Evolutionary conservation across 2,888 invertebrate species (phyloP), one percentile per base, ranked within the genome.

Genomic region (Tipula unca): DNA sequence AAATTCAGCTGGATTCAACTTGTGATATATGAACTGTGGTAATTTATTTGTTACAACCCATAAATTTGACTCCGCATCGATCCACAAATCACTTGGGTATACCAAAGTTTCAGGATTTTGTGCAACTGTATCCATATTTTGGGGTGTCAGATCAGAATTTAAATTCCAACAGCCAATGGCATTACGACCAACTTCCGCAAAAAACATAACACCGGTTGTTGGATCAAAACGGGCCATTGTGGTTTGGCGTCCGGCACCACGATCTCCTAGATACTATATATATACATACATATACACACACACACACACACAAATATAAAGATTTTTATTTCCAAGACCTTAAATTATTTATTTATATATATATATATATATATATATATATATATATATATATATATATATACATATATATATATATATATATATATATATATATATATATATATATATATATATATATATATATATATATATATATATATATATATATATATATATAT

Each of bases 111-210:
- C 39, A 48, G 42, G 5, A 42, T 29, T 85, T 85, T 42, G 42
- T 3, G 25, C 17, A 13, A 85, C 32, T 10, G 42, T 85, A n/a
- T 42, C 85, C 13, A 42, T 14, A 48, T 85, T 42, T 25, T 17
- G 1, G 14, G 39, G 25, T 42, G 29, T 14, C 82, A 95, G 91
- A 0, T 91, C 89, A 0, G 83, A 32, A 0, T 29, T 35, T 32
- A 92, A 92, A 88, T 95, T 94, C 96, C 96, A 96, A 88, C 96
- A 96, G 0, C 94, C 94, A 0, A 96, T 89, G 0, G 94, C 95
- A 88, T 95, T 94, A 25, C 93, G 92, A 54, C 94, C 95, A 0
- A 96, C 93, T 87, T 95, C 93, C 0, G 94, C 94, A 88, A 94
- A 94, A 90, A 96, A 95, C 54, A 96, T 90, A 0, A 94, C 93